A percentile compares a stretch with the other conserved stretches of the same genome.
Evolutionary conservation across 2,113 vertebrate species (phyloP).

Genomic region (Corythornis madagascariensis): DNA sequence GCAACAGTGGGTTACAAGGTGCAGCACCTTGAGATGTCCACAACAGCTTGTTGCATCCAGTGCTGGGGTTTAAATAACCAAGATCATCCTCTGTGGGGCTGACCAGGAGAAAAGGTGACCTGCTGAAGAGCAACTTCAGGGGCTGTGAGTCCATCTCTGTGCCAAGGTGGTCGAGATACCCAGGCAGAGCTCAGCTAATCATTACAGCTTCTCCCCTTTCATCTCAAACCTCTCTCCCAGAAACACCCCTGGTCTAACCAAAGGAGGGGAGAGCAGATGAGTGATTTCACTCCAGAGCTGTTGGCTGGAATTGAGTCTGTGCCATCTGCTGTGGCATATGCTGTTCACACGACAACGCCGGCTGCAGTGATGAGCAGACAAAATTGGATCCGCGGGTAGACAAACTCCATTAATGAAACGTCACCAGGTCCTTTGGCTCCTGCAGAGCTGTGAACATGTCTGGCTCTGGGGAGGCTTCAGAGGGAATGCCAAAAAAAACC

Average conservation of each 20-base stretch:
- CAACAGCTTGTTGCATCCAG: not conserved
- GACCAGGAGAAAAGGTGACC: not conserved
- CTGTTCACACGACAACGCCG: not conserved
- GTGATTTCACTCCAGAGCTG: not conserved
- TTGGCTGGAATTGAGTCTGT: not conserved
- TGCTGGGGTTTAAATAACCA: not conserved
- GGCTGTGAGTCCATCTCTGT: not conserved
- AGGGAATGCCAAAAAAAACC: not conserved
- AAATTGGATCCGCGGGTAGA: not conserved
- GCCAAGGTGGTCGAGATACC: fast-evolving
- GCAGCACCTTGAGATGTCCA: not conserved
- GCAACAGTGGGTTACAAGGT: not conserved
- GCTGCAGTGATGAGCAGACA: not conserved
- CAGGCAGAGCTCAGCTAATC: not conserved
- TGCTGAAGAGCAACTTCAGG: not conserved
- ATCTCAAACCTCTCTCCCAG: not conserved
- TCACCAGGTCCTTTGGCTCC: not conserved
- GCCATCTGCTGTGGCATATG: constrained; percentile 63
- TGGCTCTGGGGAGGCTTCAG: not conserved
- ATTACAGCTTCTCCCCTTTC: not conserved
- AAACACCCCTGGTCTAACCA: not conserved
- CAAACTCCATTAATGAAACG: not conserved
- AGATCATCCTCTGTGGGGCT: not conserved
- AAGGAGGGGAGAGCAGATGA: not conserved
- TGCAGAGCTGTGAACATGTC: not conserved